phyloP scores from a whole-genome alignment of 2,888 invertebrate species.

The Epistrophe eligans region DNA sequence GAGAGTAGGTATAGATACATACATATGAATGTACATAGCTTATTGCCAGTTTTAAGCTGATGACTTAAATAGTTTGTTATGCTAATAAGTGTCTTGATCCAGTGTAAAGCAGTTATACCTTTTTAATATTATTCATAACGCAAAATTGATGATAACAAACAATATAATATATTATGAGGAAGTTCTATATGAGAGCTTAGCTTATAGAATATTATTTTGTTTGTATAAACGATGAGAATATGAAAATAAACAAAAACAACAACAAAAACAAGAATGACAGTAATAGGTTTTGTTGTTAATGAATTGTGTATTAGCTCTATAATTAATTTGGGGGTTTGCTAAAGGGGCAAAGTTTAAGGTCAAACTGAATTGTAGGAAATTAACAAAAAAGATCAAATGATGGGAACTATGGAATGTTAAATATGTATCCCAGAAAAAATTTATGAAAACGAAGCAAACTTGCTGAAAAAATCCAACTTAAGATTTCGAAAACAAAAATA shows the following conservation, averaged over 20 bases:
- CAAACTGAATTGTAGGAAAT: background rate
- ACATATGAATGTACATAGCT: background rate
- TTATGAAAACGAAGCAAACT: no score
- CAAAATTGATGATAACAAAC: slow-evolving; percentile 53
- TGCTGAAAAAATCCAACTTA: no score
- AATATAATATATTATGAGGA: slow-evolving; percentile 37
- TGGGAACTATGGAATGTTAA: background rate
- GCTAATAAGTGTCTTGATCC: slow-evolving; percentile 38
- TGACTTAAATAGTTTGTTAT: slow-evolving; percentile 51
- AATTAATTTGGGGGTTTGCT: background rate
- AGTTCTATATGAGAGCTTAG: slow-evolving; percentile 36
- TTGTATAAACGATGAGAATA: background rate
- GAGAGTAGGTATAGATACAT: no score
- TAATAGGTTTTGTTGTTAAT: background rate
- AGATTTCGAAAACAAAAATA: no score
- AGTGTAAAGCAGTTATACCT: slow-evolving; percentile 20
- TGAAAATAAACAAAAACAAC: background rate
- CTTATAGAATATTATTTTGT: slow-evolving; percentile 12
- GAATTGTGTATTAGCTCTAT: background rate
- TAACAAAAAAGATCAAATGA: background rate
- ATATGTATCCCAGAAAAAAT: no score
- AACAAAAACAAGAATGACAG: background rate
- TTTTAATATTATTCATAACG: slow-evolving; percentile 61
- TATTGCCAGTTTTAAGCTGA: slow-evolving; percentile 20
- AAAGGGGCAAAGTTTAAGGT: background rate